A percentile compares a stretch with the other conserved stretches of the same genome.
Conservation (phyloP, 1,140 invertebrate species). For the Orchestia grillus region DNA sequence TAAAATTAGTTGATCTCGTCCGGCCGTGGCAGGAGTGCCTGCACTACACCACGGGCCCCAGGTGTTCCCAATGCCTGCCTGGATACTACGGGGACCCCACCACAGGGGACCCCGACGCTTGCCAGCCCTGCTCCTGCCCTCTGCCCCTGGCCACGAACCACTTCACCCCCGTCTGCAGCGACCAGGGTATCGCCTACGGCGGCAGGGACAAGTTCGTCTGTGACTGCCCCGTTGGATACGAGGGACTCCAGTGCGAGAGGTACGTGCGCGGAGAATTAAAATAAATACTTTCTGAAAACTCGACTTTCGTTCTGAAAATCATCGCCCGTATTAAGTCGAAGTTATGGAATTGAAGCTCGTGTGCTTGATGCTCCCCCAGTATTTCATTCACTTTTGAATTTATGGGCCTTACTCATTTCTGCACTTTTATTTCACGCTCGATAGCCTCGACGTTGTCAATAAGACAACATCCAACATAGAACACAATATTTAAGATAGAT, state of each 20-base stretch:
- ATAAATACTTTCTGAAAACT: background rate
- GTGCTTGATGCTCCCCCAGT: background rate
- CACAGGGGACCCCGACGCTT: conserved; percentile 81
- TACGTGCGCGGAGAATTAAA: conserved; percentile 70
- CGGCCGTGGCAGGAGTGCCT: conserved; percentile 75
- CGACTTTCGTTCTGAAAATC: background rate
- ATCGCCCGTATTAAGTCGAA: background rate
- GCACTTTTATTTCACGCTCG: no score
- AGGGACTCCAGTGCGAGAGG: conserved; percentile 92
- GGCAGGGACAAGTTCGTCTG: conserved; percentile 82
- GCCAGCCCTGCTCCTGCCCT: conserved; percentile 90
- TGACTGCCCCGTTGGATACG: conserved; percentile 90
- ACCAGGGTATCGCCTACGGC: conserved; percentile 74
- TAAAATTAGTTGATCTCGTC: background rate
- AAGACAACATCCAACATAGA: no score
- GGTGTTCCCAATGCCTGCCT: conserved; percentile 87
- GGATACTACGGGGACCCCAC: conserved; percentile 94
- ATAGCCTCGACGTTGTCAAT: no score
- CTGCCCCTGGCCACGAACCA: conserved; percentile 81
- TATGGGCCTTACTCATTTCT: background rate
- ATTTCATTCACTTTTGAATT: background rate
- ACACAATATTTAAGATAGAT: no score
- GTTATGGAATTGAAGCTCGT: background rate
- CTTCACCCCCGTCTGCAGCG: conserved; percentile 87
- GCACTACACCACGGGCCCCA: conserved; percentile 79